Base-by-base conservation (phyloP, 2,113 vertebrate species). In the Dipodomys ordii region DNA sequence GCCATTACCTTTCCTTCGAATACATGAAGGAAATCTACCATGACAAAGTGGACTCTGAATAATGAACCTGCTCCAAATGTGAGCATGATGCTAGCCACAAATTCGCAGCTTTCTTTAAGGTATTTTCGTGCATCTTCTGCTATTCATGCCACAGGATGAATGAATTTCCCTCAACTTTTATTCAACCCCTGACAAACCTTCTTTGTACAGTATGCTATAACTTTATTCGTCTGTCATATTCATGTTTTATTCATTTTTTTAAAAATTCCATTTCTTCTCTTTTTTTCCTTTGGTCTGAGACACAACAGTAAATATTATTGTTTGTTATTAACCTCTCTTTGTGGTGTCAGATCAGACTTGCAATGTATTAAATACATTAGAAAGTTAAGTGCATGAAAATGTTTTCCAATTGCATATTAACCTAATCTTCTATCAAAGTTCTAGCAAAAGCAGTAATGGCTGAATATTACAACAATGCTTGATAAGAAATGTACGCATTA, bases 361-460 rank as follows among this genome's bases (percentile, higher is more conserved):
- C 28, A 74, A 68, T 53, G 57, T 91, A 68, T n/a, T 83, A 83
- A 88, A n/a, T 89, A 35, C 65, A 15, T 87, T 81, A 35, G 28
- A 18, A 93, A 81, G 64, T 60, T 74, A 92, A 82, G 62, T n/a
- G 6, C 49, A 53, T 65, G n/a, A 88, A 94, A 77, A 53, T 88
- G 32, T 60, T 46, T 88, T 87, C 90, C 7, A 28, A 88, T 79
- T 83, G 18, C 6, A 88, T n/a, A 86, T 93, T 93, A 86, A 78
- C 15, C 65, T 12, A 91, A 6, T 7, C 10, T 74, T 64, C 88
- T 79, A 80, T 83, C n/a, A 62, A 39, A 74, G 67, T 87, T 91
- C 65, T 93, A 28, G 53, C 65, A 89, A 27, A 49, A 83, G 44
- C 71, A 71, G 23, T 71, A 79, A 73, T 83, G 35, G 79, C 25